Percentiles rank a stretch among this genome's conserved stretches.
Evolutionary conservation across 2,113 vertebrate species (phyloP).

Genomic region (Lepus americanus): DNA sequence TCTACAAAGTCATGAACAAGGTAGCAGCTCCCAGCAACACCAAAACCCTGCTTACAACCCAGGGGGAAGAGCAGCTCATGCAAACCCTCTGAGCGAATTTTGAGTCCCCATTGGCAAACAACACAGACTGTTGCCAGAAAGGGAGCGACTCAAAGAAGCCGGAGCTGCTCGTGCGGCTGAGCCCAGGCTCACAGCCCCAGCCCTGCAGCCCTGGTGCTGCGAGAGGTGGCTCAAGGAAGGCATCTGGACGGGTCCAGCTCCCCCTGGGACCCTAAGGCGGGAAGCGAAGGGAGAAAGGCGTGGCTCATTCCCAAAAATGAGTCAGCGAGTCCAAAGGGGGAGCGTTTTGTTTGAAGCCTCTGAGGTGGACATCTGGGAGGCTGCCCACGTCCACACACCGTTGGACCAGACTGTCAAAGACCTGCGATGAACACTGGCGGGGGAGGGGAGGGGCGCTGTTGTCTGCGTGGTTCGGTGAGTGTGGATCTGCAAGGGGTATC

Average conservation of each 20-base stretch:
- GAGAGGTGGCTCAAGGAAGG: neutral
- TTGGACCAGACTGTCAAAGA: neutral
- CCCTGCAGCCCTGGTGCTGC: no score
- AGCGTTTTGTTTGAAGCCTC: neutral
- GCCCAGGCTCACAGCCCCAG: neutral
- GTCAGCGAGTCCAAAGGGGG: neutral
- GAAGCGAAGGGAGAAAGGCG: neutral
- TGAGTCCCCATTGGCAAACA: neutral
- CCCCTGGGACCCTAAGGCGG: neutral
- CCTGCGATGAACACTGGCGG: neutral
- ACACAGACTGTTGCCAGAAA: neutral
- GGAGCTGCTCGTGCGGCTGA: neutral
- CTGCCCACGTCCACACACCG: neutral
- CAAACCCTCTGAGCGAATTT: neutral
- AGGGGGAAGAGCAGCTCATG: neutral
- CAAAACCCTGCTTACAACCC: neutral
- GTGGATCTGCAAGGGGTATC: no score
- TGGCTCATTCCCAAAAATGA: neutral
- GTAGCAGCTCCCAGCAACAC: neutral
- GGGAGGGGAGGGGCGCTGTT: no score
- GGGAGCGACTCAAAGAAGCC: neutral
- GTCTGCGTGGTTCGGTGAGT: no score
- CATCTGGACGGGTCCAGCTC: neutral
- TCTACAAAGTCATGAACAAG: neutral
- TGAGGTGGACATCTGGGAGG: neutral